Evolutionary conservation across 1,140 invertebrate species (phyloP), one percentile per base, ranked within the genome.

Genomic region (Lepidurus arcticus): DNA sequence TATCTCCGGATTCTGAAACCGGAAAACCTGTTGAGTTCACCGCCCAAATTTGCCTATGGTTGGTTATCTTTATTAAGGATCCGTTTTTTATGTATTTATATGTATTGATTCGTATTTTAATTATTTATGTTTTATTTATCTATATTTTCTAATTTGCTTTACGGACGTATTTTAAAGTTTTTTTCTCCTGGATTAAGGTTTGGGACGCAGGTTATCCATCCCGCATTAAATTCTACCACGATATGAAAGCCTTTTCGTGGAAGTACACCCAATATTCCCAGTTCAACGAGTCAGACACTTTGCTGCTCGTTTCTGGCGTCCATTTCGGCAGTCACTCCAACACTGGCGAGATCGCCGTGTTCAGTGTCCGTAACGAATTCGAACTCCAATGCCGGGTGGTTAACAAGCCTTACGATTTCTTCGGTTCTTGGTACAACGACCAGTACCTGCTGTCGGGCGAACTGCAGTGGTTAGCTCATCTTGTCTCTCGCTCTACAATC

Each of bases 201-300:
- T 95, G 93, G 93, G 89, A 91, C 81, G 89, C 91, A 74, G 85
- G 85, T 73, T 90, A 93, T 86, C 93, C 93, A 44, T 89, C 89
- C 7, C 87, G 83, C 74, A 87, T 94, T 78, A 91, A 91, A 83
- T 92, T 93, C 84, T 88, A 89, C 80, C 87, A 90, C 80, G 91
- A 95, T 82, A 95, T 95, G 94, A 94, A 92, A 83, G 85, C 86
- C 21, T 94, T 93, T 82, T 90, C 89, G 79, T 96, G 94, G 94
- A 94, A 94, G 83, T 95, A 94, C 80, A 95, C 94, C 0, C 94
- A 95, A 84, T 95, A 91, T 84, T 94, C 92, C 3, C 92, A 95
- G 84, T 96, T 95, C 82, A 95, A 95, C 87, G 89, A 91, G 80
- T 89, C 89, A 8, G 93, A 96, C 86, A 94, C 92, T 1, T 85